Percentiles rank a stretch among this genome's conserved stretches.
phyloP scores from a whole-genome alignment of 2,797 vertebrate species.

The Megaceryle alcyon region DNA sequence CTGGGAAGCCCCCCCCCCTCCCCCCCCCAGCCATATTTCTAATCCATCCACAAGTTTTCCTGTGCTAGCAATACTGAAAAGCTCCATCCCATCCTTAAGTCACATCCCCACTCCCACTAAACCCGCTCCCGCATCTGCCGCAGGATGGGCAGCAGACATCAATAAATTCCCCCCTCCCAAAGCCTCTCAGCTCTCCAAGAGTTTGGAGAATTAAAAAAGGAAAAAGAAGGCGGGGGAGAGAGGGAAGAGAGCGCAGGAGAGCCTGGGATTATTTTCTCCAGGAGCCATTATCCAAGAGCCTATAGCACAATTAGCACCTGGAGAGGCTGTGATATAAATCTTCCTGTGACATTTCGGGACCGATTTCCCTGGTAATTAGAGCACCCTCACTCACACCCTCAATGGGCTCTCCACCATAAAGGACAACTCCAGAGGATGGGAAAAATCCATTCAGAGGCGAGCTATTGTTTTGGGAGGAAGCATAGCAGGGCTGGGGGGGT shows the following conservation, averaged over 20 bases:
- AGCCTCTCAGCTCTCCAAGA: neutral
- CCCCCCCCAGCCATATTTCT: neutral
- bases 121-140: neutral
- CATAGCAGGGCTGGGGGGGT: neutral
- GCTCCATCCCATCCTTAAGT: neutral
- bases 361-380: slow-evolving; percentile 61
- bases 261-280: slow-evolving; percentile 4
- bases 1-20: neutral
- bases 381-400: neutral
- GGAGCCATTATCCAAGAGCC: slow-evolving; percentile 35
- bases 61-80: neutral
- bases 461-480: neutral
- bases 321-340: slow-evolving; percentile 71
- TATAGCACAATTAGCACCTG: slow-evolving; percentile 54
- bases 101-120: neutral
- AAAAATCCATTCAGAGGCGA: neutral
- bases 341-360: slow-evolving; percentile 72
- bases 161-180: neutral
- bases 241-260: neutral
- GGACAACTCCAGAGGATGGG: neutral
- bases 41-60: neutral
- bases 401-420: neutral
- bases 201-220: neutral
- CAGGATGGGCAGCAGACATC: fast-evolving
- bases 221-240: neutral